phyloP scores from a whole-genome alignment of 2,113 vertebrate species.

The Phycodurus eques region DNA sequence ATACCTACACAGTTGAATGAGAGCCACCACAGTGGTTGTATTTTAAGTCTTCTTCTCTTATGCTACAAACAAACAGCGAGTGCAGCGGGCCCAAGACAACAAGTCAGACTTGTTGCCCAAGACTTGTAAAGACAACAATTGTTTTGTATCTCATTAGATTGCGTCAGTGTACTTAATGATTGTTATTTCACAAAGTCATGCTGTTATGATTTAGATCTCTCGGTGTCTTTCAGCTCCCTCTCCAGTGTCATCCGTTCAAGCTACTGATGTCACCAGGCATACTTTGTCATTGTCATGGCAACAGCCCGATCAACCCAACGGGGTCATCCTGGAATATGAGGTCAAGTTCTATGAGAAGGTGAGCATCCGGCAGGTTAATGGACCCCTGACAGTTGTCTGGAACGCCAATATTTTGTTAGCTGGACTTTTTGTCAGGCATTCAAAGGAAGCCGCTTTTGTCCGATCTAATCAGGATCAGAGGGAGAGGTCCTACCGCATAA shows the following conservation, averaged over 20 bases:
- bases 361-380: conserved; percentile 56
- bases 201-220: not conserved
- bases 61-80: too few relatives aligned
- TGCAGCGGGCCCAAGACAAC: too few relatives aligned
- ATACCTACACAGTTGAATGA: too few relatives aligned
- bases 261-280: conserved; percentile 92
- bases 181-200: not conserved
- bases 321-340: conserved; percentile 97
- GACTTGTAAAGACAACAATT: not conserved
- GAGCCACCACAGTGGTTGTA: too few relatives aligned
- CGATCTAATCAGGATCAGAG: conserved; percentile 85
- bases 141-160: not conserved
- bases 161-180: not conserved
- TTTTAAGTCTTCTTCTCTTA: too few relatives aligned
- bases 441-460: conserved; percentile 37
- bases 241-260: conserved; percentile 87
- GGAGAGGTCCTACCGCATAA: conserved; percentile 93
- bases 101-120: too few relatives aligned
- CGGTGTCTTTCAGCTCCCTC: conserved; percentile 81
- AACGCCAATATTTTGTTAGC: conserved; percentile 37
- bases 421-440: conserved; percentile 34
- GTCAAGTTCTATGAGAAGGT: conserved; percentile 99
- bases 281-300: conserved; percentile 90
- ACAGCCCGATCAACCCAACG: conserved; percentile 93
- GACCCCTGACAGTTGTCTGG: conserved; percentile 21